Percentiles rank a stretch among this genome's conserved stretches.
Evolutionary conservation across 2,113 vertebrate genomes (phyloP).

Genomic region (Tursiops truncatus): DNA sequence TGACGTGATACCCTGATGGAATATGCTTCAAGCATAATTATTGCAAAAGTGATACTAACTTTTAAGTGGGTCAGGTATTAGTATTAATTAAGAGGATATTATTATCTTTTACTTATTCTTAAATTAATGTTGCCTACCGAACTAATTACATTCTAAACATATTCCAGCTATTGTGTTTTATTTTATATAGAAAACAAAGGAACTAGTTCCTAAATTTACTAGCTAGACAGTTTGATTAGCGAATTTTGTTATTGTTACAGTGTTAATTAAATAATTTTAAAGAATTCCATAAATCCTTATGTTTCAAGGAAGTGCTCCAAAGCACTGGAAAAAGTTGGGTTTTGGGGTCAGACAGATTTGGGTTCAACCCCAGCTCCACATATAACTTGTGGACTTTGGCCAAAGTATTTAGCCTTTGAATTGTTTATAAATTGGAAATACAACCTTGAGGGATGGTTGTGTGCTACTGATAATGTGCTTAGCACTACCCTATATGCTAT

Average conservation of each 20-base stretch:
- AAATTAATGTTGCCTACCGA: conserved; percentile 18
- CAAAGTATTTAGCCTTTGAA: not conserved
- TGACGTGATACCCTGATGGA: not conserved
- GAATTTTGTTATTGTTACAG: not conserved
- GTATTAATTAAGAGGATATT: conserved; percentile 1
- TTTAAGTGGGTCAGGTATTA: conserved; percentile 29
- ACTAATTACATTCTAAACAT: conserved; percentile 43
- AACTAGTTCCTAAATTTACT: conserved; percentile 40
- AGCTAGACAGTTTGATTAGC: not conserved
- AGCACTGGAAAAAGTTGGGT: not conserved
- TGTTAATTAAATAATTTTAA: conserved; percentile 6
- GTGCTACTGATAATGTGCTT: not conserved
- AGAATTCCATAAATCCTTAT: not conserved
- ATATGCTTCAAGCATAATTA: not conserved
- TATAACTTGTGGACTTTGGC: not conserved
- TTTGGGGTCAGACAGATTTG: not conserved
- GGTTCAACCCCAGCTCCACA: not conserved
- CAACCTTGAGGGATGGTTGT: not conserved
- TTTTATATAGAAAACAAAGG: conserved; percentile 29
- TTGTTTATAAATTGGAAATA: not conserved
- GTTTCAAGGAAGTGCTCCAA: conserved; percentile 14
- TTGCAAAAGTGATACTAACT: not conserved
- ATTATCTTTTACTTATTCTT: conserved; percentile 37
- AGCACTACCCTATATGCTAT: not conserved
- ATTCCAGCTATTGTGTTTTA: conserved; percentile 1